Conservation (phyloP, 2,797 vertebrate genomes). For the Taeniopygia guttata region DNA sequence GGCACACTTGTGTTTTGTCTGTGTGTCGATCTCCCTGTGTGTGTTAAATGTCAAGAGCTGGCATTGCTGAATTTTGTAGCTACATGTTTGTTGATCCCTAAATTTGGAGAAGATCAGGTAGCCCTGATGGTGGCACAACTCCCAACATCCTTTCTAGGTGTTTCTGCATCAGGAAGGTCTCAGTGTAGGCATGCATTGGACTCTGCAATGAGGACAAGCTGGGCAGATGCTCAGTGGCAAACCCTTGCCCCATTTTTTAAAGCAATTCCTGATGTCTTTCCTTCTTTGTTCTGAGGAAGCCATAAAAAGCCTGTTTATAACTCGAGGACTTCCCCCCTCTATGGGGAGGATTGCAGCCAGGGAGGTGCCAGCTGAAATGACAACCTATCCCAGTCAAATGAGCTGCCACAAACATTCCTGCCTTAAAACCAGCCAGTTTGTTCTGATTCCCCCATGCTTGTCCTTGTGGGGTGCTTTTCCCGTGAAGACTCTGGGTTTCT, state of each 20-base stretch:
- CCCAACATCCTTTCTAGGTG: not conserved
- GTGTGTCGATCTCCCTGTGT: rapidly evolving
- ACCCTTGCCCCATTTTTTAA: not conserved
- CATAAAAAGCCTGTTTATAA: not conserved
- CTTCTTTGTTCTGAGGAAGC: not conserved
- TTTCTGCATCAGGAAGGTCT: not conserved
- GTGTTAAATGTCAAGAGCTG: not conserved
- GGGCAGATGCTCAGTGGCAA: rapidly evolving
- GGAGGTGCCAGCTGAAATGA: not conserved
- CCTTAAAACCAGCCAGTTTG: conserved; percentile 15
- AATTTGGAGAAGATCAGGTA: not conserved
- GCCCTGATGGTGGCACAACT: not conserved
- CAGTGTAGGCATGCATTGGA: not conserved
- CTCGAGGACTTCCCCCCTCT: rapidly evolving
- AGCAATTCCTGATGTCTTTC: not conserved
- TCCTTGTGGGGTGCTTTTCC: conserved; percentile 49
- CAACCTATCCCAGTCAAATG: not conserved
- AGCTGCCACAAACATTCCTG: conserved; percentile 23
- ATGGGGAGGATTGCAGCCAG: not conserved
- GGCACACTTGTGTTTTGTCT: not conserved
- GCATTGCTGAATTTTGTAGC: rapidly evolving
- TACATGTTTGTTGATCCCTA: not conserved
- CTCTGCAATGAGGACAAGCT: not conserved
- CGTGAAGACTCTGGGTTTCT: conserved; percentile 65
- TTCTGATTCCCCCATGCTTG: not conserved